Evolutionary conservation across 2,888 invertebrate genomes (phyloP).

Genomic region (Archips xylosteana): DNA sequence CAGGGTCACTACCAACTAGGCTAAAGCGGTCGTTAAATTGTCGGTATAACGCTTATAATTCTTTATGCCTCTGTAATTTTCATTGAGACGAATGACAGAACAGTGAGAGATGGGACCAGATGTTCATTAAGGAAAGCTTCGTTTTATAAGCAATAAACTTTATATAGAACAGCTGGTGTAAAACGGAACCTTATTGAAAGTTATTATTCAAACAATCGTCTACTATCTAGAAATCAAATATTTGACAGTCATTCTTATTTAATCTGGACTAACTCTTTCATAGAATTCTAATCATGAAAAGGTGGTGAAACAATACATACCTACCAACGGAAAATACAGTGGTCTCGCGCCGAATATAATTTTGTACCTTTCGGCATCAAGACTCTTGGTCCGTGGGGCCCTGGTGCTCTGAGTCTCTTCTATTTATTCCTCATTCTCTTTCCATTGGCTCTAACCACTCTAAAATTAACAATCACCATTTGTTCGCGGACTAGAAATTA

Average conservation of each 20-base stretch:
- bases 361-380: no score
- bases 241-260: not conserved
- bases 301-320: no score
- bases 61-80: not conserved
- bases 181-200: not conserved
- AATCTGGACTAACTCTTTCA: no score
- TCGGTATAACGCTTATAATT: not conserved
- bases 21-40: not conserved
- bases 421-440: not conserved
- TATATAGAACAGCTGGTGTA: not conserved
- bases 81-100: constrained; percentile 7
- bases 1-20: no score
- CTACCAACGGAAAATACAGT: no score
- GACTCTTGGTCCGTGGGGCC: no score
- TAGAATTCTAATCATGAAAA: no score
- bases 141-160: constrained; percentile 10
- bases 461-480: constrained; percentile 12
- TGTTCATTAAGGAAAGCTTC: constrained; percentile 5
- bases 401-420: no score
- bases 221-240: no score
- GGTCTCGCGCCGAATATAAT: no score
- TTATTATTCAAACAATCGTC: not conserved
- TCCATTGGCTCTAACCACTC: not conserved
- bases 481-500: constrained; percentile 17
- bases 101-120: not conserved